Conservation (phyloP, 2,113 vertebrate species). For the Suricata suricatta region DNA sequence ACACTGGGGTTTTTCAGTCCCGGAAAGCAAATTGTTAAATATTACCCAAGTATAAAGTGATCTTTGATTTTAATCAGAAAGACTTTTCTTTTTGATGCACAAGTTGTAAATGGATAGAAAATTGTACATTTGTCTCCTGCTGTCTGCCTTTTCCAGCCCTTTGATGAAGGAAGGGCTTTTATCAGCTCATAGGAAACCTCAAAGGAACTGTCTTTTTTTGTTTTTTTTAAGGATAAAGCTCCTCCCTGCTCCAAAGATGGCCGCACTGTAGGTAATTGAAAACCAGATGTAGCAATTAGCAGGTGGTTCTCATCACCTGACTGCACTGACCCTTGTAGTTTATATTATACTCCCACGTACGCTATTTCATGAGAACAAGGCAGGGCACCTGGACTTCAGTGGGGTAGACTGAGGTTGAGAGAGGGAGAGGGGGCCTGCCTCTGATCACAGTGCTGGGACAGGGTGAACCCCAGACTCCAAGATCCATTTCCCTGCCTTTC, state of each 20-base stretch:
- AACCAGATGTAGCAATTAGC: background rate
- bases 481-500: background rate
- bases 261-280: background rate
- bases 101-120: background rate
- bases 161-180: background rate
- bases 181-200: background rate
- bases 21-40: constrained; percentile 39
- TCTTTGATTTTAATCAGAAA: constrained; percentile 48
- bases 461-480: background rate
- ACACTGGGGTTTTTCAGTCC: background rate
- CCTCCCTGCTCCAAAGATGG: background rate
- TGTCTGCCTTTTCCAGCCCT: background rate
- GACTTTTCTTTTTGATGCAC: background rate
- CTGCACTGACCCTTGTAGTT: accelerated
- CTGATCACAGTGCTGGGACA: accelerated
- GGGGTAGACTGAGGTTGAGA: background rate
- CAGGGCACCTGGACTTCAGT: background rate
- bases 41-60: constrained; percentile 16
- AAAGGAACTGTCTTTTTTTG: background rate
- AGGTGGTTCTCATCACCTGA: background rate
- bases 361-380: background rate
- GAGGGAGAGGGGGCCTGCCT: background rate
- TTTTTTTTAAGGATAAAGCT: background rate
- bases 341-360: background rate
- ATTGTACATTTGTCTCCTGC: background rate